Base-by-base conservation (phyloP, 2,113 vertebrate species). In the Ptychochromis oligacanthus region DNA sequence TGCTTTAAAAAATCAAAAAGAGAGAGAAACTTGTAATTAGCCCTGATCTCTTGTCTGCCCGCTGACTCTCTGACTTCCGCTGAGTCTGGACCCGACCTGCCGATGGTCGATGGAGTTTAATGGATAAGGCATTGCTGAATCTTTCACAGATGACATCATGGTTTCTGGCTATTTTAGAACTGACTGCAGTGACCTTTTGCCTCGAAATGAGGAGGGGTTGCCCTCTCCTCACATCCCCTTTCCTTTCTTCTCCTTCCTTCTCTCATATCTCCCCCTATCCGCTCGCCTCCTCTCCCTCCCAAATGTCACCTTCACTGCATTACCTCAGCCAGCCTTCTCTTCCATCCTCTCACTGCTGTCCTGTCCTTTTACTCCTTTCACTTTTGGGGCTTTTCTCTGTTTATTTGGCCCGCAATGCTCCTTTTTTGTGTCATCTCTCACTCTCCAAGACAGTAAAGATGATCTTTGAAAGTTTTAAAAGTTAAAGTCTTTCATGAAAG, bases 81-180 rank as follows among this genome's bases (percentile, higher is more conserved):
- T 43, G 80, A 62, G 67, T 64, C 57, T 77, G 74, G 75, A 62
- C 80, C 80, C 49, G 67, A 67, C 78, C 64, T 65, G 24, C 59
- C 1, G 65, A 65, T 49, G 83, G 77, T 91, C 79, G 75, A 88
- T 89, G 36, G 62, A 10, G 60, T 85, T 87, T 87, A 81, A 90
- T 79, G 86, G 86, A 81, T 22, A 2, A 34, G 65, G 49, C 83
- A 12, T 81, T 49, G 61, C 84, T 79, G 85, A 62, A 12, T 82
- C 83, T 61, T 43, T 82, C 55, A 5, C 22, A 14, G 62, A 80
- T 93, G 91, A 92, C 91, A 87, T 92, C 90, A 92, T 88, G 76
- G 72, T 74, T 81, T 88, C 77, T 17, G 75, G 86, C 84, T 92
- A 92, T 93, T 91, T 93, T 81, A 84, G 79, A 93, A 90, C 57